A percentile compares a stretch with the other conserved stretches of the same genome.
Conservation (phyloP, 2,888 invertebrate species). For the Dynastes grantii region DNA sequence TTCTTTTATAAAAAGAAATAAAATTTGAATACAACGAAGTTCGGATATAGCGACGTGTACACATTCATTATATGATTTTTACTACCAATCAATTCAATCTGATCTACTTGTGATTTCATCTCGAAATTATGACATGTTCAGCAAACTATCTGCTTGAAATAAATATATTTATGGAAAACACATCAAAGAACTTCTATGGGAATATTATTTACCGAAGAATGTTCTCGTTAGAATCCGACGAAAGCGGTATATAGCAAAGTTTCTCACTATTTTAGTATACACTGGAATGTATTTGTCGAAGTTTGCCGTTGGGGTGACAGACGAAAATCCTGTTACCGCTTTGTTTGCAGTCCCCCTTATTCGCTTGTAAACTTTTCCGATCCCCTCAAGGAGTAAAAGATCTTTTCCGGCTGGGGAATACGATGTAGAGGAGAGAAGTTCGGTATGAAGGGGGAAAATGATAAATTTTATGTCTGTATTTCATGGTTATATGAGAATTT, state of each 20-base stretch:
- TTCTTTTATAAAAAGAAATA: too few species aligned
- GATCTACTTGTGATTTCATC: too few species aligned
- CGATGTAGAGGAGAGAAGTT: background rate
- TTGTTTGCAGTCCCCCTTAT: background rate
- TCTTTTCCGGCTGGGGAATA: background rate
- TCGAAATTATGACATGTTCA: too few species aligned
- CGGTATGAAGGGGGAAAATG: background rate
- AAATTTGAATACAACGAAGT: too few species aligned
- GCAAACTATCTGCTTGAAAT: too few species aligned
- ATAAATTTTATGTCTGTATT: background rate
- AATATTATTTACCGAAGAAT: too few species aligned
- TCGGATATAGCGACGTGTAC: too few species aligned
- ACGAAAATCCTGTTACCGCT: background rate
- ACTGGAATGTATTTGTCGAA: background rate
- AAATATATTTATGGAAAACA: too few species aligned
- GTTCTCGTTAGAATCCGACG: background rate
- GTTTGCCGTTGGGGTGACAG: background rate
- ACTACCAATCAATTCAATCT: too few species aligned
- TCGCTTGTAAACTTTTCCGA: background rate
- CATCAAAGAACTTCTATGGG: too few species aligned
- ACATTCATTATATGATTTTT: too few species aligned
- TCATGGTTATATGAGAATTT: too few species aligned
- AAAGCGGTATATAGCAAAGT: background rate
- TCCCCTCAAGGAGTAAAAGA: slow-evolving; percentile 1
- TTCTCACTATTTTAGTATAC: background rate